phyloP scores from a whole-genome alignment of 2,113 vertebrate species.

The Muntiacus reevesi region DNA sequence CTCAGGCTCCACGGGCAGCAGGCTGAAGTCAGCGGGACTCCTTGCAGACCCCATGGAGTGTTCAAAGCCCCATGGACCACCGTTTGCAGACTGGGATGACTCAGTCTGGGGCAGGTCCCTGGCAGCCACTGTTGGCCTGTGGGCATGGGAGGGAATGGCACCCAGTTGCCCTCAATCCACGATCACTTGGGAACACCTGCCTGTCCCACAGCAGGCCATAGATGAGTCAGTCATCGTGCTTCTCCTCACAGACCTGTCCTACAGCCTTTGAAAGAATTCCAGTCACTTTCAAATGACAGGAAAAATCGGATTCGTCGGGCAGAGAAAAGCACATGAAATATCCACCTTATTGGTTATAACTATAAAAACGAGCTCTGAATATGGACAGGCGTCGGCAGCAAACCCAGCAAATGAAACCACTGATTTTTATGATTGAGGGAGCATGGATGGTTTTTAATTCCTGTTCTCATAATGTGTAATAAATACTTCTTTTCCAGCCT shows the following conservation, averaged over 20 bases:
- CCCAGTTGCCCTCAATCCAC: background rate
- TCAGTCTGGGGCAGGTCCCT: background rate
- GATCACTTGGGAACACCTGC: background rate
- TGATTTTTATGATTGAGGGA: background rate
- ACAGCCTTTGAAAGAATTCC: background rate
- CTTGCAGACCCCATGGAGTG: background rate
- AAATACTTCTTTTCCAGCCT: constrained; percentile 9
- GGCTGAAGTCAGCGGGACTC: background rate
- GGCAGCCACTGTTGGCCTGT: fast-evolving
- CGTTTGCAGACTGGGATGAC: background rate
- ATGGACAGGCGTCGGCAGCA: background rate
- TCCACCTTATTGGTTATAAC: background rate
- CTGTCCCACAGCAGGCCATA: background rate
- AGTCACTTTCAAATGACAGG: background rate
- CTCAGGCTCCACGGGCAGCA: background rate
- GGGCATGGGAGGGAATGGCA: background rate
- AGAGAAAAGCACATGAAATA: background rate
- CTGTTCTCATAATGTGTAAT: background rate
- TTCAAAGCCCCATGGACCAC: fast-evolving
- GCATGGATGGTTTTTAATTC: background rate
- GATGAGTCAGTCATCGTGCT: background rate
- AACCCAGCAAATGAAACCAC: constrained; percentile 1
- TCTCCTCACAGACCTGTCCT: background rate
- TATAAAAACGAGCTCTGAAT: background rate
- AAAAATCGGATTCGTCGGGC: background rate